Percentiles rank a stretch among this genome's conserved stretches.
Evolutionary conservation across 2,888 invertebrate genomes (phyloP).

Genomic region (Hyppa rectilinea): DNA sequence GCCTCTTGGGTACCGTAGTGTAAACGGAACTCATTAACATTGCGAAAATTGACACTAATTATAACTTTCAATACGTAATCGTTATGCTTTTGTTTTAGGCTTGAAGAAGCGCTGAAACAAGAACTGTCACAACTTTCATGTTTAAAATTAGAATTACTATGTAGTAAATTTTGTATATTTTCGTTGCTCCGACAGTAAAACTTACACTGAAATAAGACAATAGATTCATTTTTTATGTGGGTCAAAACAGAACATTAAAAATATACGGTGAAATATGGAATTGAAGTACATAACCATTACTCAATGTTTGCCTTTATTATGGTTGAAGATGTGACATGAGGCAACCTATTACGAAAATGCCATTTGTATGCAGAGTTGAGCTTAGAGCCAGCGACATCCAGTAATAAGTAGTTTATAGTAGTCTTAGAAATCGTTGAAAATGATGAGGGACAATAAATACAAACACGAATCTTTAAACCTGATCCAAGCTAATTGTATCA

Average conservation of each 20-base stretch:
- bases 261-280: conserved; percentile 13
- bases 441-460: conserved; percentile 14
- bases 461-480: conserved; percentile 23
- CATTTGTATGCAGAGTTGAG: conserved; percentile 56
- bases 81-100: not conserved
- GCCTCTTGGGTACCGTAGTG: conserved; percentile 48
- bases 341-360: conserved; percentile 57
- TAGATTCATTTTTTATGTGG: not conserved
- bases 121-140: not conserved
- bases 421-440: conserved; percentile 44
- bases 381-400: conserved; percentile 47
- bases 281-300: conserved; percentile 54
- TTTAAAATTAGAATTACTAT: too few relatives aligned
- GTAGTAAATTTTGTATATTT: not conserved
- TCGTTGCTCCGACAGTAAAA: not conserved
- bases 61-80: not conserved
- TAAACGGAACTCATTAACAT: conserved; percentile 39
- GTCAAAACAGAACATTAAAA: not conserved
- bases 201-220: conserved; percentile 3
- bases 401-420: conserved; percentile 51
- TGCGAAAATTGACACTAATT: conserved; percentile 26
- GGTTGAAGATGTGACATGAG: conserved; percentile 56
- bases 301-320: conserved; percentile 43
- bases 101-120: not conserved
- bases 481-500: conserved; percentile 22